phyloP scores from a whole-genome alignment of 2,797 vertebrate species.

The Tiaroga cobitis region DNA sequence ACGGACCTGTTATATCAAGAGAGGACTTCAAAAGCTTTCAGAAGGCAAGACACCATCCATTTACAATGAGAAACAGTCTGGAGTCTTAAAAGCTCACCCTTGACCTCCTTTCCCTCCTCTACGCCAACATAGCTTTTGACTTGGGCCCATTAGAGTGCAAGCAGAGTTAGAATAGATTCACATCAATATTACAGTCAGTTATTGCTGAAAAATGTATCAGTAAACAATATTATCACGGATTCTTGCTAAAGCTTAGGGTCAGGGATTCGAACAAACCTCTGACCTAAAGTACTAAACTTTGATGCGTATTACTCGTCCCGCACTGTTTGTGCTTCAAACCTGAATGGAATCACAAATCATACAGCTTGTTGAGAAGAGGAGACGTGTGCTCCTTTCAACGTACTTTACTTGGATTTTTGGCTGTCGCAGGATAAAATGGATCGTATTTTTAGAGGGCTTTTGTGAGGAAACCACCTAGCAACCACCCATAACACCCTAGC shows the following conservation, averaged over 20 bases:
- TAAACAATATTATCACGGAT: neutral
- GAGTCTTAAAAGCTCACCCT: conserved; percentile 50
- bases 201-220: conserved; percentile 2
- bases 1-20: conserved; percentile 31
- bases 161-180: conserved; percentile 5
- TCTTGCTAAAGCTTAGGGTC: conserved; percentile 7
- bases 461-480: neutral
- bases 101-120: conserved; percentile 33
- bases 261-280: neutral
- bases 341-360: neutral
- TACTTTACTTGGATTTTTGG: neutral
- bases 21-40: conserved; percentile 50
- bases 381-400: neutral
- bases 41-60: conserved; percentile 45
- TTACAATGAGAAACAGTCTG: conserved; percentile 53
- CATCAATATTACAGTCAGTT: conserved; percentile 39
- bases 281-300: neutral
- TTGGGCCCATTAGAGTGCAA: conserved; percentile 7
- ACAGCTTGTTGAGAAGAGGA: neutral
- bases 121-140: conserved; percentile 30
- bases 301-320: neutral
- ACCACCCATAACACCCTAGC: neutral
- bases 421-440: neutral
- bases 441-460: neutral
- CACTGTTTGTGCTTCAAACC: neutral